A percentile compares a stretch with the other conserved stretches of the same genome.
Evolutionary conservation across 2,797 vertebrate genomes (phyloP).

Genomic region (Chromobotia macracanthus): DNA sequence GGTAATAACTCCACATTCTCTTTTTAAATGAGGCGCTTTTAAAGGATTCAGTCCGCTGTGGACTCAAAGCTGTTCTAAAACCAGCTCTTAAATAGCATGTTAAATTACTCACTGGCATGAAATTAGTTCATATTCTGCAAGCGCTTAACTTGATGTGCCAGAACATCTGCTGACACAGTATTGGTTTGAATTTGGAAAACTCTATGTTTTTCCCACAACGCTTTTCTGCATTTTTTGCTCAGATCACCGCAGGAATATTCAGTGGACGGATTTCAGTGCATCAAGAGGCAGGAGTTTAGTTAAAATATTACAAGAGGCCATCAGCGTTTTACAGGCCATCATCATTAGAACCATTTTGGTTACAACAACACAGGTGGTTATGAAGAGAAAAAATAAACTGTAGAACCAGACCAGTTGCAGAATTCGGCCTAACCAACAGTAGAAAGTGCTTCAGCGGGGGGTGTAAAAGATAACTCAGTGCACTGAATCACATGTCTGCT

Average conservation of each 20-base stretch:
- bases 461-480: conserved; percentile 24
- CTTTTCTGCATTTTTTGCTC: not conserved
- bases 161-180: conserved; percentile 14
- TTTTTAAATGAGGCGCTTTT: not conserved
- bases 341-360: conserved; percentile 14
- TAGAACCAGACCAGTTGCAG: conserved; percentile 28
- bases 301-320: not conserved
- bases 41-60: not conserved
- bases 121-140: not conserved
- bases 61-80: not conserved
- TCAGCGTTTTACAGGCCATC: not conserved
- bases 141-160: not conserved
- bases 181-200: not conserved
- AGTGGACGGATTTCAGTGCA: not conserved
- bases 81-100: conserved; percentile 15
- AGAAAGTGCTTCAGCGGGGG: conserved; percentile 22
- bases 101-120: conserved; percentile 13
- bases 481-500: conserved; percentile 22
- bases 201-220: not conserved
- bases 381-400: conserved; percentile 19
- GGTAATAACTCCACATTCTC: not conserved
- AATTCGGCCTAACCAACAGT: conserved; percentile 20
- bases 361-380: conserved; percentile 32
- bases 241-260: not conserved
- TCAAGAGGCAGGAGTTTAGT: not conserved